These are phyloP conservation scores for Ellobius talpinus DNA, from an alignment of 2,113 vertebrate species.

Conservation along the genomic window DNA sequence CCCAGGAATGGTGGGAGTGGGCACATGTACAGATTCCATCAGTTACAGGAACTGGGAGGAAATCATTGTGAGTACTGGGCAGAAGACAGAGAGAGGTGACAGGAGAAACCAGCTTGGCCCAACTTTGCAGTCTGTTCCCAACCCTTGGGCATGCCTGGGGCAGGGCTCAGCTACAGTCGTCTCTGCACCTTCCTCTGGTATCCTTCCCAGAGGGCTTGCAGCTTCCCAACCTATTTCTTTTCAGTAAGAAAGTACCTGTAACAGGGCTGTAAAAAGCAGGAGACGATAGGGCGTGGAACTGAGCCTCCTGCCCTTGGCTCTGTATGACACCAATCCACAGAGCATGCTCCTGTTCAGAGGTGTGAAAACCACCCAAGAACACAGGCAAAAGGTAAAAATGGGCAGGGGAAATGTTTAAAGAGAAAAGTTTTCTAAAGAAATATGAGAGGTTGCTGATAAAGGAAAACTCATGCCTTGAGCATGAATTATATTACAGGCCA, in stretches of 20 bases:
- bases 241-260: background rate
- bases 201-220: background rate
- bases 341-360: fast-evolving
- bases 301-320: too few species aligned
- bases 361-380: background rate
- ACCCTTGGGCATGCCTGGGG: background rate
- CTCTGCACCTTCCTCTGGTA: background rate
- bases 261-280: background rate
- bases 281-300: background rate
- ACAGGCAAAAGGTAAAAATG: background rate
- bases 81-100: too few species aligned
- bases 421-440: background rate
- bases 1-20: fast-evolving
- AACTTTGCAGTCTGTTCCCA: too few species aligned
- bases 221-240: background rate
- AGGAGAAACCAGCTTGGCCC: background rate
- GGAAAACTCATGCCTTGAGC: background rate
- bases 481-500: background rate
- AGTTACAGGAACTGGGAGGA: background rate
- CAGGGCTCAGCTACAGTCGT: fast-evolving
- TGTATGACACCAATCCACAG: fast-evolving
- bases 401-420: background rate
- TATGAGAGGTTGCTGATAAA: background rate
- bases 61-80: background rate
- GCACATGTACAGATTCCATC: background rate